These are phyloP conservation scores for Conus canariensis DNA, from an alignment of 2,888 invertebrate species.

Conservation along the genomic window DNA sequence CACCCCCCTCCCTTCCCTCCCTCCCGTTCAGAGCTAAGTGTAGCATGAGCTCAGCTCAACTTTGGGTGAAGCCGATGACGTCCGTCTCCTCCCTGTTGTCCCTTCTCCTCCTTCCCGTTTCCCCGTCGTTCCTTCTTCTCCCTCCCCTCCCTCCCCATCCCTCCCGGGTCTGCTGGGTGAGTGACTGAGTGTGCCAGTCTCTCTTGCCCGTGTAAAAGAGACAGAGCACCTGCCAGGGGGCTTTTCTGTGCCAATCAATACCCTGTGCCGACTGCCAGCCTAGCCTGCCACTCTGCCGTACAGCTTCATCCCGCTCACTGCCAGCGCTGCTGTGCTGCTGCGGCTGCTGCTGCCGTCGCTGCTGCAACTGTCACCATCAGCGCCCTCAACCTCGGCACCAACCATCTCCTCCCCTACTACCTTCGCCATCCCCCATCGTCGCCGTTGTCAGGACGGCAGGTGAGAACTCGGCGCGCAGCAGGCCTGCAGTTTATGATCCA, in stretches of 20 bases:
- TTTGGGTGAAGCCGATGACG: not conserved
- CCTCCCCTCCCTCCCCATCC: not conserved
- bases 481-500: conserved; percentile 6
- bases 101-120: not conserved
- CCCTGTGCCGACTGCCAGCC: conserved; percentile 1
- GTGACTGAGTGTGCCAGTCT: not conserved
- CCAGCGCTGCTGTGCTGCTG: not conserved
- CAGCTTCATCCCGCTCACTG: not conserved
- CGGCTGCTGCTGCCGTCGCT: not conserved
- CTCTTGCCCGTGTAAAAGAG: conserved; percentile 7
- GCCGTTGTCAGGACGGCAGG: not conserved
- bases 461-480: not conserved
- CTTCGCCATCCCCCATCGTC: not conserved
- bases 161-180: not conserved
- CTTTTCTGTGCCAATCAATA: conserved; percentile 23
- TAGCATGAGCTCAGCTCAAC: conserved; percentile 2
- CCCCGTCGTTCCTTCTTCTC: not conserved
- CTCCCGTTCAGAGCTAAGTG: not conserved
- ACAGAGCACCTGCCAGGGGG: conserved; percentile 15
- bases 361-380: not conserved
- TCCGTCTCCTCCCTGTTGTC: not conserved
- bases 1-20: not conserved
- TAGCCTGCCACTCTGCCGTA: not conserved
- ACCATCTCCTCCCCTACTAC: not conserved
- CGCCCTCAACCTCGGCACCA: not conserved